phyloP scores from a whole-genome alignment of 1,140 invertebrate genomes.

The Danaus melanippus region DNA sequence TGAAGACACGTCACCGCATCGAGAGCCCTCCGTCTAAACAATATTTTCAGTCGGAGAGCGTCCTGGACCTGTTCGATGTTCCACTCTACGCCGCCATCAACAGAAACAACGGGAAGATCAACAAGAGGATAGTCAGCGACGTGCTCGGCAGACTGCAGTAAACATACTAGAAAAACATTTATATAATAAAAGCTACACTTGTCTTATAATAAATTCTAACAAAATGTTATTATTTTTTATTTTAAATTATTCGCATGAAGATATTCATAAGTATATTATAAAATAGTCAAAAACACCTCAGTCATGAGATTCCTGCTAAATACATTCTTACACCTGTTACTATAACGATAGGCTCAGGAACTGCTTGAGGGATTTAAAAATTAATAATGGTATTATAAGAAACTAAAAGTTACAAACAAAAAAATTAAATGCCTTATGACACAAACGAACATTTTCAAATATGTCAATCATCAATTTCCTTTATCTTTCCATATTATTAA shows the following conservation, averaged over 20 bases:
- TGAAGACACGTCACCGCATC: slow-evolving; percentile 8
- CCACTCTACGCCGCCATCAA: slow-evolving; percentile 18
- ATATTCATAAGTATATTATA: too few species aligned
- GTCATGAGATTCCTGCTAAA: too few species aligned
- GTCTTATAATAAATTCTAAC: background rate
- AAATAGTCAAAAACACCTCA: too few species aligned
- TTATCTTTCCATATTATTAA: too few species aligned
- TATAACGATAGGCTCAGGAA: too few species aligned
- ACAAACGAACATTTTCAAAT: background rate
- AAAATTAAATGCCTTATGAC: too few species aligned
- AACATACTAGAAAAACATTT: slow-evolving; percentile 9
- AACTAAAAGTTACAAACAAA: too few species aligned
- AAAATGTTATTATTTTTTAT: slow-evolving; percentile 3
- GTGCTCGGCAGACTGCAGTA: too few species aligned
- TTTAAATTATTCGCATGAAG: slow-evolving; percentile 7
- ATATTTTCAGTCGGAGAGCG: background rate
- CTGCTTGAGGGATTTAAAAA: too few species aligned
- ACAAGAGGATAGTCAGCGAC: slow-evolving; percentile 3
- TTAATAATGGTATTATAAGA: too few species aligned
- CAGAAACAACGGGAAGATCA: slow-evolving; percentile 9
- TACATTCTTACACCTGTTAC: too few species aligned
- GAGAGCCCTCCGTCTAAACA: slow-evolving; percentile 1
- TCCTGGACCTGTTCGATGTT: slow-evolving; percentile 19
- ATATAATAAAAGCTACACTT: background rate
- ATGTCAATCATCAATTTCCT: too few species aligned